A percentile compares a stretch with the other conserved stretches of the same genome.
Conservation (phyloP, 2,113 vertebrate genomes). For the Chlorodrepanis virens region DNA sequence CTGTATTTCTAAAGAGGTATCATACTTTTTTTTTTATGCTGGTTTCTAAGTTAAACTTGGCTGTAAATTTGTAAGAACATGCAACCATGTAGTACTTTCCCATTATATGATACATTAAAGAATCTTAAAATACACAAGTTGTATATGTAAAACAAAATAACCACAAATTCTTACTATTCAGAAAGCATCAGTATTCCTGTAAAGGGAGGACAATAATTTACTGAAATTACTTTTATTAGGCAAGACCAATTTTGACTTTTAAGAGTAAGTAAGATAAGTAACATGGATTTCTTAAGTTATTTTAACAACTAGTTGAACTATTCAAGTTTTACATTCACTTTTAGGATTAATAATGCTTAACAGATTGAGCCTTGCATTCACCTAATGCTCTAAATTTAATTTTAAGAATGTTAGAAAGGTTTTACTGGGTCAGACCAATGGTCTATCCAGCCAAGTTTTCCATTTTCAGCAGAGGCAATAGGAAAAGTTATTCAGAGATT, state of each 20-base stretch:
- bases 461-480: neutral
- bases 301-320: neutral
- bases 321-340: neutral
- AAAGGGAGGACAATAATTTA: neutral
- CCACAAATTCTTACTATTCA: neutral
- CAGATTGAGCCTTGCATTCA: neutral
- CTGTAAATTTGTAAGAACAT: neutral
- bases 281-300: neutral
- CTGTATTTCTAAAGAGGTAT: neutral
- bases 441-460: neutral
- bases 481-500: neutral
- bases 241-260: neutral
- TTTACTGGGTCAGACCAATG: neutral
- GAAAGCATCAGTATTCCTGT: neutral
- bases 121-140: neutral
- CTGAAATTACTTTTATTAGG: neutral
- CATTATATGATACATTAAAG: neutral
- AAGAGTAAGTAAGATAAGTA: neutral
- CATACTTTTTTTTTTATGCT: neutral
- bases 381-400: neutral
- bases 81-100: neutral
- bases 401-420: neutral
- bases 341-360: neutral
- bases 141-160: neutral
- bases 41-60: neutral